phyloP scores from a whole-genome alignment of 2,888 invertebrate genomes.

The Stenichneumon culpator region DNA sequence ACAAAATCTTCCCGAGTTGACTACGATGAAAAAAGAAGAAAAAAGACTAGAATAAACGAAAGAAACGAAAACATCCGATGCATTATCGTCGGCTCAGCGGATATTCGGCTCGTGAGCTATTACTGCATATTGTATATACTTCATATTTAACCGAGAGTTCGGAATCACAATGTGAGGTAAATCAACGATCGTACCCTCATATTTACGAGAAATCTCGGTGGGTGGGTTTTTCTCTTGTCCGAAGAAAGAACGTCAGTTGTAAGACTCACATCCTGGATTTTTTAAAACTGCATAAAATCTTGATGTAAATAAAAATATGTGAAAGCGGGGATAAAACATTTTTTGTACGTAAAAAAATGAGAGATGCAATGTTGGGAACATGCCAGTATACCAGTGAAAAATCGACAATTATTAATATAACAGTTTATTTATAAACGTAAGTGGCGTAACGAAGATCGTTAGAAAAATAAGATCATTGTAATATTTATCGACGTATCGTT shows the following conservation, averaged over 20 bases:
- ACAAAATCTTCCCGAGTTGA: constrained; percentile 72
- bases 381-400: neutral
- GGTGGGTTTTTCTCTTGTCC: constrained; percentile 29
- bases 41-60: constrained; percentile 55
- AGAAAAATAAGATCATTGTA: constrained; percentile 78
- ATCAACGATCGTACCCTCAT: constrained; percentile 73
- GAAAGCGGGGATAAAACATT: too few relatives aligned
- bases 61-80: constrained; percentile 50
- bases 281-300: neutral
- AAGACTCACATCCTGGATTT: neutral
- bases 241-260: neutral
- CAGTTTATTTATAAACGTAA: constrained; percentile 77
- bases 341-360: neutral
- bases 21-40: constrained; percentile 34
- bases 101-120: constrained; percentile 26
- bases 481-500: constrained; percentile 43
- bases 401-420: constrained; percentile 50
- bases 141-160: constrained; percentile 74
- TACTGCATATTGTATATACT: constrained; percentile 30
- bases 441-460: constrained; percentile 75
- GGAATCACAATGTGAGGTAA: constrained; percentile 76
- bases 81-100: constrained; percentile 37
- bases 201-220: neutral
- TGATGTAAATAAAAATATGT: neutral
- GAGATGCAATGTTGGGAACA: neutral